Base-by-base conservation (phyloP, 2,113 vertebrate genomes). In the Arizona elegans region DNA sequence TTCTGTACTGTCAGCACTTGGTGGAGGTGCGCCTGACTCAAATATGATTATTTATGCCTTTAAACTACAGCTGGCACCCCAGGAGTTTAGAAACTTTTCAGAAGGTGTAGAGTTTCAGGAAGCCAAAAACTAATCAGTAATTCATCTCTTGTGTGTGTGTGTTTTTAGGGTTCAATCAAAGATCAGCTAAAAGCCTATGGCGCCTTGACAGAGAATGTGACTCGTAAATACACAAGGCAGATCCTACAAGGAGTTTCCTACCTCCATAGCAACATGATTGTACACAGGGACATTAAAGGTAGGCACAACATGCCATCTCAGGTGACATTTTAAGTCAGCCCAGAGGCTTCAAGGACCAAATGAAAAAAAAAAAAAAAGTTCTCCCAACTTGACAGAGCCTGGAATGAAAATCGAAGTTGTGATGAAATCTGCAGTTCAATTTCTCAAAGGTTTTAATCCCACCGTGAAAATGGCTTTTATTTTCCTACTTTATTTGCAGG, bases 281-380 rank as follows among this genome's bases (percentile, higher is more conserved):
- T 99, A 94, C 99, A 99, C 97, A 95, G 99, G 93, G 99, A 99
- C 97, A 98, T 99, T 95, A 99, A 99, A 98, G 98, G 99, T 99
- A 97, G 97, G 95, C 58, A 93, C 43, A 0, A 8, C 50, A 59
- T 59, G 1, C 56, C 56, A 65, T 92, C 6, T n/a, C 0, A 47
- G 21, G 70, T 33, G 13, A 3, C 1, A 3, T 89, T 1, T 19
- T 92, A 15, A 8, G 33, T 56, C 9, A 38, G 17, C 81, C 58
- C 11, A 86, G 23, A 33, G 8, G 4, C 23, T 52, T 65, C 13
- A 21, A 59, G 29, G 47, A 24, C 56, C 11, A 21, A 65, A 65
- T 29, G 0, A 1, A 9, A 5, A 52, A 10, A 26, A 33, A 12
- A 3, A 8, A 15, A 24, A 86, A 29, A 4, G 8, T 7, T 33